Base-by-base conservation (phyloP, 2,113 vertebrate species). In the Nothocercus julius region DNA sequence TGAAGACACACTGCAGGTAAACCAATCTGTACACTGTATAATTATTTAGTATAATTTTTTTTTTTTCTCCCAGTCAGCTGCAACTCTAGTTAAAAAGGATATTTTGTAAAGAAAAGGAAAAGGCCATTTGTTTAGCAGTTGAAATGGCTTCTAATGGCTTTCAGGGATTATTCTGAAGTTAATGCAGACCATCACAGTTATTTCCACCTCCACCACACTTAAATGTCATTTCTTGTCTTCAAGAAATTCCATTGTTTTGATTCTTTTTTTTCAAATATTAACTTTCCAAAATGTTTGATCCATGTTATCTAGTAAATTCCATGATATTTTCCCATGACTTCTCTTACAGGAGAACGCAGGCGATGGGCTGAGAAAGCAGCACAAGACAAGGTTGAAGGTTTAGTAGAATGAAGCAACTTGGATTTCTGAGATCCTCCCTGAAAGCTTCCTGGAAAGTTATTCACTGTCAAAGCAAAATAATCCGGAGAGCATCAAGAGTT, bases 41-140 rank as follows among this genome's bases (percentile, higher is more conserved):
- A 61, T 51, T 0, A 0, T 5, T 69, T 84, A 40, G 24, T 17
- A 21, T 12, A 77, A n/a, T 5, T 3, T 47, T 47, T 2, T 47
- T 2, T n/a, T 89, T 84, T 85, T 24, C 3, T 13, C 12, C 13
- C 11, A 10, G 19, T 51, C 3, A 81, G 11, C 21, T 44, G 21
- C 25, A 82, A 53, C 20, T 51, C 20, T 18, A 49, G 11, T 54
- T 5, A 79, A 72, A 32, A 58, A 18, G 14, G 16, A 36, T 58
- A 42, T 58, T 53, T 66, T 2, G 2, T 9, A 63, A 61, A 30
- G 17, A 4, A 6, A 68, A 2, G 13, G 20, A 59, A 51, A 92
- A 82, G 6, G 4, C 3, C 3, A 51, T 69, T 77, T 86, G 34
- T 68, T 72, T 32, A 82, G 11, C 20, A 40, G 7, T 32, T 85